Percentiles rank a stretch among this genome's conserved stretches.
These are phyloP conservation scores for Emydocephalus ijimae DNA, from an alignment of 2,113 vertebrate genomes.

Conservation along the genomic window DNA sequence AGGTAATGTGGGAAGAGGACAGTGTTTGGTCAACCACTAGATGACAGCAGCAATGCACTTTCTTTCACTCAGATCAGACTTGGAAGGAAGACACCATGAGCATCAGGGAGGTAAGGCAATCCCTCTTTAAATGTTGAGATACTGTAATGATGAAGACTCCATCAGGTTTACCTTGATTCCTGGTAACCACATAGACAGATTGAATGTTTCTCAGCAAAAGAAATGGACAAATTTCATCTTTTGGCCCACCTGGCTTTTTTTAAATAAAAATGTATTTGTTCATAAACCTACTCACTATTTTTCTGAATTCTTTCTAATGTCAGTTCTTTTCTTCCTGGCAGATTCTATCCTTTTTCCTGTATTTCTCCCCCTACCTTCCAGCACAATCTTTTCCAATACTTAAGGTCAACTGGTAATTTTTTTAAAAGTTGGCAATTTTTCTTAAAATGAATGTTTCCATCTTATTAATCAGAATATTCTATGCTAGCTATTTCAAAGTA, in stretches of 20 bases:
- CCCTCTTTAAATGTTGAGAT: background rate
- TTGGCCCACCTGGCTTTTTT: background rate
- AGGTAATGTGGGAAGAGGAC: background rate
- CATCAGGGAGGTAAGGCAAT: conserved; percentile 27
- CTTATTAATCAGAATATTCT: background rate
- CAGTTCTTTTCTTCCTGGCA: background rate
- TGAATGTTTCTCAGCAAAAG: background rate
- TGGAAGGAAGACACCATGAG: conserved; percentile 3
- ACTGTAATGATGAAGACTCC: background rate
- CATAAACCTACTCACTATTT: background rate
- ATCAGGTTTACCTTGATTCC: background rate
- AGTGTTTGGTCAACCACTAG: background rate
- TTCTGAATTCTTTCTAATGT: background rate
- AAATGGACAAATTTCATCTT: background rate
- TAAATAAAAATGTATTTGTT: background rate
- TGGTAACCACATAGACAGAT: background rate
- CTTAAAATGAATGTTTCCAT: background rate
- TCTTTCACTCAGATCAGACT: background rate
- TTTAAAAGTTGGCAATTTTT: background rate
- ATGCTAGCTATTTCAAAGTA: background rate
- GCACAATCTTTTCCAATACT: background rate
- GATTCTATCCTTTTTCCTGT: background rate
- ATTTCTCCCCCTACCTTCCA: background rate
- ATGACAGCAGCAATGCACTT: conserved; percentile 1
- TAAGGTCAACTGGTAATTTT: background rate